Conservation (phyloP, 53 echinoderm and acorn worm genomes). For the Holothuria leucospilota region DNA sequence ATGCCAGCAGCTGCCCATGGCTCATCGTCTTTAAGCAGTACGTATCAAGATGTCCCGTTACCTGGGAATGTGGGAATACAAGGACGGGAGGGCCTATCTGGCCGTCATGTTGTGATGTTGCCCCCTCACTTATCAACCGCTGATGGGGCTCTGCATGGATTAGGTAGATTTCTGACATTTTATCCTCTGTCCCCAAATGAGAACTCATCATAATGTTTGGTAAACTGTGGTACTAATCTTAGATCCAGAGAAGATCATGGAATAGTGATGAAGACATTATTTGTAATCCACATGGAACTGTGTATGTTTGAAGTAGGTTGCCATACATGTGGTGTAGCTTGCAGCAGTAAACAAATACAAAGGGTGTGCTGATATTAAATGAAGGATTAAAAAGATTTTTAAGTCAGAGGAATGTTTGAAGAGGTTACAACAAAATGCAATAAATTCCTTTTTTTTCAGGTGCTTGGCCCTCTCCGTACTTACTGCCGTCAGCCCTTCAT, state of each 20-base stretch:
- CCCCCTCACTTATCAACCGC: slow-evolving; percentile 29
- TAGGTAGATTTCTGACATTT: slow-evolving; percentile 14
- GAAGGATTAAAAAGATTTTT: neutral
- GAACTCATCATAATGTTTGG: too few species aligned
- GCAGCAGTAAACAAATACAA: too few species aligned
- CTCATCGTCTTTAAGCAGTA: neutral
- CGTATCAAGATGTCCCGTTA: slow-evolving; percentile 29
- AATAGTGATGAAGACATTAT: too few species aligned
- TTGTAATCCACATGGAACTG: too few species aligned
- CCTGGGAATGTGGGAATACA: slow-evolving; percentile 32
- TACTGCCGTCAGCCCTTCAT: slow-evolving; percentile 39
- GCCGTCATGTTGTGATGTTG: slow-evolving; percentile 36
- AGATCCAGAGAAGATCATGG: too few species aligned
- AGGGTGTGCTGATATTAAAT: too few species aligned
- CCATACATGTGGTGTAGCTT: too few species aligned
- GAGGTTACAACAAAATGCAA: neutral
- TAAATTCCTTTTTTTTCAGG: neutral
- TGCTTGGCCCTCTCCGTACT: slow-evolving; percentile 39
- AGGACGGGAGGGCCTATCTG: slow-evolving; percentile 3
- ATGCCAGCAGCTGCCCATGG: neutral
- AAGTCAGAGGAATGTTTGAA: neutral
- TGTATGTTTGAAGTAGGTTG: too few species aligned
- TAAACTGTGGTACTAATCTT: too few species aligned
- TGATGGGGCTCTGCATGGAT: slow-evolving; percentile 15
- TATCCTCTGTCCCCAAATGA: neutral